Evolutionary conservation across 2,888 invertebrate species (phyloP).

Genomic region (Folsomia candida): DNA sequence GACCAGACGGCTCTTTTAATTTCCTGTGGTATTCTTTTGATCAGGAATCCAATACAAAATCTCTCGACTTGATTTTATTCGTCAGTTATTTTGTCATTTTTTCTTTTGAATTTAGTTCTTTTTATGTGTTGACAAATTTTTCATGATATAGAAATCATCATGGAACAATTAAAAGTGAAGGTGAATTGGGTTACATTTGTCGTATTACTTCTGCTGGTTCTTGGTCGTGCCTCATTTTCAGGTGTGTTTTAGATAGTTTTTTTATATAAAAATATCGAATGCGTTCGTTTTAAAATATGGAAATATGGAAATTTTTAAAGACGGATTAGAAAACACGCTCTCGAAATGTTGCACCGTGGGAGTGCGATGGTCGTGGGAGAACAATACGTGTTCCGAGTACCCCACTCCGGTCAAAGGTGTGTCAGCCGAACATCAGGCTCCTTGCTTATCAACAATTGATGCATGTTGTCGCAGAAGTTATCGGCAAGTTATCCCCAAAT

Average conservation of each 20-base stretch:
- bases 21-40: too few relatives aligned
- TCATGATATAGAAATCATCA: too few relatives aligned
- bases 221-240: background rate
- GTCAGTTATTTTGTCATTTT: too few relatives aligned
- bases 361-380: constrained; percentile 58
- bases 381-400: constrained; percentile 57
- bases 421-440: constrained; percentile 60
- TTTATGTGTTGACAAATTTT: too few relatives aligned
- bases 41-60: too few relatives aligned
- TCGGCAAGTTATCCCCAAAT: constrained; percentile 55
- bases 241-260: background rate
- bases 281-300: too few relatives aligned
- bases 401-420: constrained; percentile 60
- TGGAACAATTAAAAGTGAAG: background rate
- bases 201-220: background rate
- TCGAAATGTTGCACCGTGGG: constrained; percentile 60
- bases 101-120: too few relatives aligned
- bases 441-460: constrained; percentile 64
- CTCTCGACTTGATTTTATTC: too few relatives aligned
- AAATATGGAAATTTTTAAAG: too few relatives aligned
- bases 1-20: too few relatives aligned
- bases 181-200: background rate
- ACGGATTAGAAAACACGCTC: constrained; percentile 46
- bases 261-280: background rate
- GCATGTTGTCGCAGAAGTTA: constrained; percentile 64